Conservation (phyloP, 2,113 vertebrate species). For the Ginglymostoma cirratum region DNA sequence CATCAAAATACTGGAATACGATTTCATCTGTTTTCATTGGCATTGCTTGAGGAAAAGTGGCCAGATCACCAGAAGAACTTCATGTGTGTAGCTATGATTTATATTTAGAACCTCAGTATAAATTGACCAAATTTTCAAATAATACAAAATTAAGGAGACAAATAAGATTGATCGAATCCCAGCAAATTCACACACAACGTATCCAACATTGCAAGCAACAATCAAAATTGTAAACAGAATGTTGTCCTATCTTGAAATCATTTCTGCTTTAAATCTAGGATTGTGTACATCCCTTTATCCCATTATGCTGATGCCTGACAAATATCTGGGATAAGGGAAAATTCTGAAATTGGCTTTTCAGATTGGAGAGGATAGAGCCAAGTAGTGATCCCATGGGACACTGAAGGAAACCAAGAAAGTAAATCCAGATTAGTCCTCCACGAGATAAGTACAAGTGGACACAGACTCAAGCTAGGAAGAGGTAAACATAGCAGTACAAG, state of each 20-base stretch:
- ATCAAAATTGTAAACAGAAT: neutral
- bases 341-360: neutral
- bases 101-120: neutral
- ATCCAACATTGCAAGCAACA: neutral
- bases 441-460: neutral
- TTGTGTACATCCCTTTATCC: neutral
- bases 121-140: neutral
- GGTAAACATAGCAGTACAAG: neutral
- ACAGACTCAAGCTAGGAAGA: neutral
- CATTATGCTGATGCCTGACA: neutral
- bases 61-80: neutral
- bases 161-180: neutral
- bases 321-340: neutral
- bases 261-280: neutral
- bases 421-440: neutral
- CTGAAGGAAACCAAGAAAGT: neutral
- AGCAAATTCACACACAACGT: neutral
- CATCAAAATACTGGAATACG: neutral
- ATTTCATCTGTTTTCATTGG: neutral
- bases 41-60: neutral
- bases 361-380: neutral
- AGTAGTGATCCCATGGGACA: neutral
- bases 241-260: neutral
- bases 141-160: neutral
- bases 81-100: neutral